Base-by-base conservation (phyloP, 2,888 invertebrate genomes). In the Anoplius nigerrimus region DNA sequence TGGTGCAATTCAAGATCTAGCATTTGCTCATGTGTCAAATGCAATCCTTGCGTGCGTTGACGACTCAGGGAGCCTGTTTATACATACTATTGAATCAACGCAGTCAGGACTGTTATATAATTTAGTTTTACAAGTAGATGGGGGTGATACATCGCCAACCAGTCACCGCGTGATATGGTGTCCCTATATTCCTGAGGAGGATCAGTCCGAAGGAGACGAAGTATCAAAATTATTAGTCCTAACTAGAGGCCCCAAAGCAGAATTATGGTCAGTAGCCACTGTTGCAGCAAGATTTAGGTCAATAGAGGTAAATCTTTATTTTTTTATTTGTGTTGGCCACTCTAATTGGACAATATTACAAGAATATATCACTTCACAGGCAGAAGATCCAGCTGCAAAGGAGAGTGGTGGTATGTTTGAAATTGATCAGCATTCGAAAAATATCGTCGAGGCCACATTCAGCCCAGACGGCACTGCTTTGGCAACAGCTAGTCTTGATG, bases 401-500 rank as follows among this genome's bases (percentile, higher is more conserved):
- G 81, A 86, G 62, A 79, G 75, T 13, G 85, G 84, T 18, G 84
- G 85, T 11, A 87, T 88, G 85, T 89, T 92, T 60, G 91, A 91
- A 86, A 91, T 93, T 64, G 90, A 89, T 71, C 91, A 92, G 67
- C 93, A 93, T 82, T 88, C 90, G 0, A 90, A 92, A 82, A 91
- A 92, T 21, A 93, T 98, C 58, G 93, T 95, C 16, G 96, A 96
- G 90, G 96, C 96, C 13, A 94, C 96, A 43, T 95, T 98, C 89
- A 96, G 97, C 53, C 97, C 98, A 0, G 98, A 98, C 90, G 98
- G 97, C 34, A 96, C 97, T 18, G 98, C 98, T 11, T 92, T 98
- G 66, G 97, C 98, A 53, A 96, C 97, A 46, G 97, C 97, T 34
- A 94, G 95, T 83, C 90, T 92, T 0, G 97, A 97, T 89, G 98